phyloP scores from a whole-genome alignment of 2,888 invertebrate genomes.

The Oxycera nigricornis region DNA sequence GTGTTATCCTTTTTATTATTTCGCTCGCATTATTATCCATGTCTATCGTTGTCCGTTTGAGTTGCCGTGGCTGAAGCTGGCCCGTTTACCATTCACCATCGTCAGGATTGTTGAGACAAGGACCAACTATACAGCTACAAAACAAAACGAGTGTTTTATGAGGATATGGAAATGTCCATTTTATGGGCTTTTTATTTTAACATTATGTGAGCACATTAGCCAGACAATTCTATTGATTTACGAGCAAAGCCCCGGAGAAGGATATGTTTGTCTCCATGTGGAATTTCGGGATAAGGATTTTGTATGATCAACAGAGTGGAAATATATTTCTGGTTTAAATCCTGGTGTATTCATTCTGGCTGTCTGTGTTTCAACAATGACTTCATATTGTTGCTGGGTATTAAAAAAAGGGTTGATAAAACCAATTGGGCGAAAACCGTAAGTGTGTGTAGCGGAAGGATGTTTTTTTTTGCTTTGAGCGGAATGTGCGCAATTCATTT shows the following conservation, averaged over 20 bases:
- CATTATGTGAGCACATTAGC: slow-evolving; percentile 46
- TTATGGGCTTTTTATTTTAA: slow-evolving; percentile 45
- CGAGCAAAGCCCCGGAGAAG: background rate
- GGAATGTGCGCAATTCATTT: too few relatives aligned
- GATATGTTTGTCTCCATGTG: background rate
- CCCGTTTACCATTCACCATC: background rate
- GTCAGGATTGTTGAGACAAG: background rate
- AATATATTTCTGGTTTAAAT: slow-evolving; percentile 15
- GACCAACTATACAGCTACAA: background rate
- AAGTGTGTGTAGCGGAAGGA: too few relatives aligned
- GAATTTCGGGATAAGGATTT: slow-evolving; percentile 6
- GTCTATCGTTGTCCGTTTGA: slow-evolving; percentile 17
- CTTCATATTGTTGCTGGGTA: background rate
- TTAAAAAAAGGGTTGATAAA: too few relatives aligned
- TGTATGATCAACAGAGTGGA: background rate
- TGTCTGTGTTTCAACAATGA: too few relatives aligned
- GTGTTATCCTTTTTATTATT: slow-evolving; percentile 23
- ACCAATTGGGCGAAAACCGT: too few relatives aligned
- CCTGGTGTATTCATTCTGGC: too few relatives aligned
- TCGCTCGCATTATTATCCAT: background rate
- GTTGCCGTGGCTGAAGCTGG: background rate
- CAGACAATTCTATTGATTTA: slow-evolving; percentile 40
- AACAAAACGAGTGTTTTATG: slow-evolving; percentile 42
- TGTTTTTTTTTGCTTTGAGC: too few relatives aligned
- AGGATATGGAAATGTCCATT: slow-evolving; percentile 46